Conservation (phyloP, 2,113 vertebrate genomes). For the Coreoperca whiteheadi region DNA sequence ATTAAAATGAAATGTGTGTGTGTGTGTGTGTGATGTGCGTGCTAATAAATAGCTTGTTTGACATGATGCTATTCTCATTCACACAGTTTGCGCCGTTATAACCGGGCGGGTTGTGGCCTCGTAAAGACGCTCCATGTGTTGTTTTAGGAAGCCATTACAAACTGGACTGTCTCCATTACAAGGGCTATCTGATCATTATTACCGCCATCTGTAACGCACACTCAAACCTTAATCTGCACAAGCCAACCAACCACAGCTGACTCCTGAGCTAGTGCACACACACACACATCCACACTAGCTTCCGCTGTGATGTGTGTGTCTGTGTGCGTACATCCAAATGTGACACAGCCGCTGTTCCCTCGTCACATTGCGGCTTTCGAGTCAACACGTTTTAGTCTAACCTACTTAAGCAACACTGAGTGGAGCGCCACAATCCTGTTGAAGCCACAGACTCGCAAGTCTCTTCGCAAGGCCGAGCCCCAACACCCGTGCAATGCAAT, state of each 20-base stretch:
- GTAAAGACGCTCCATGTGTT: constrained; percentile 80
- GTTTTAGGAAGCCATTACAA: constrained; percentile 82
- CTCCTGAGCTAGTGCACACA: constrained; percentile 55
- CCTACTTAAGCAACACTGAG: constrained; percentile 58
- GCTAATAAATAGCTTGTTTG: constrained; percentile 79
- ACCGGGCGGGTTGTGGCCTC: constrained; percentile 75
- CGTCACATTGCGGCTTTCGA: constrained; percentile 64
- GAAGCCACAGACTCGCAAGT: constrained; percentile 32
- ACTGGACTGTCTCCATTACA: constrained; percentile 80
- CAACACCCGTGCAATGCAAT: constrained; percentile 59
- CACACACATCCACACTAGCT: constrained; percentile 36
- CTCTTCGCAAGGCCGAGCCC: constrained; percentile 14
- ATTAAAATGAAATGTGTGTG: constrained; percentile 74
- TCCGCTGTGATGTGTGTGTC: constrained; percentile 34
- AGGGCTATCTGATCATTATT: constrained; percentile 82
- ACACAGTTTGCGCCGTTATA: constrained; percentile 72
- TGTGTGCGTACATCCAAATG: constrained; percentile 46
- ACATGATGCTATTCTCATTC: constrained; percentile 73
- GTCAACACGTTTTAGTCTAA: constrained; percentile 65
- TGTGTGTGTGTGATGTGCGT: constrained; percentile 49
- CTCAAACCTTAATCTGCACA: constrained; percentile 77
- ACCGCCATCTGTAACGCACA: constrained; percentile 81
- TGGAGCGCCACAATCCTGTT: constrained; percentile 5
- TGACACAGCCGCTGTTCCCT: constrained; percentile 72
- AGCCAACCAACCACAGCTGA: constrained; percentile 79